These are phyloP conservation scores for Galeopsomyia nigrocyanea DNA, from an alignment of 2,888 invertebrate genomes.

Conservation along the genomic window DNA sequence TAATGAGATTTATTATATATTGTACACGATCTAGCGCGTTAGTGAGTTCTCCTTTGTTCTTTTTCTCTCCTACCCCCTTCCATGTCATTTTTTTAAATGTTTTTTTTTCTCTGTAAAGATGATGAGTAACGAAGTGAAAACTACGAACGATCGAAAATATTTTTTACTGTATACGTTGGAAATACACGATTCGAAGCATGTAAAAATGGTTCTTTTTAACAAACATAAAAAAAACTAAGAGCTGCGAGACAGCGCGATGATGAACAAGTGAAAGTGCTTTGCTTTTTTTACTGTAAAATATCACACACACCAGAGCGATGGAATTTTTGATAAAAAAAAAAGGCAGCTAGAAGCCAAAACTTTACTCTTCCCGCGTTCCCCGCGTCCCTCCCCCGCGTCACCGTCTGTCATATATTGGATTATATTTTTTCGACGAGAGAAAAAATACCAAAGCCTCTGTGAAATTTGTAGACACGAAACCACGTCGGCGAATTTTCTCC, in stretches of 20 bases:
- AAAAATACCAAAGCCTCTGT: conserved; percentile 44
- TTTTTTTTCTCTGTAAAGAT: conserved; percentile 53
- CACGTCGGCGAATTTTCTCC: conserved; percentile 41
- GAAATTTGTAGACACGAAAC: conserved; percentile 35
- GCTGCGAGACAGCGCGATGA: conserved; percentile 8
- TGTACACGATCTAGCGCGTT: conserved; percentile 67
- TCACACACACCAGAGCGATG: conserved; percentile 31
- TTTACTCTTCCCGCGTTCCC: conserved; percentile 14
- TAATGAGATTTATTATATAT: conserved; percentile 69
- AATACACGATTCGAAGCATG: conserved; percentile 1
- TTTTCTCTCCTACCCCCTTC: conserved; percentile 46
- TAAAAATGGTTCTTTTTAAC: conserved; percentile 4
- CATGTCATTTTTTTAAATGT: conserved; percentile 48
- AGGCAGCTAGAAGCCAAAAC: conserved; percentile 44
- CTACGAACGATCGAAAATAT: conserved; percentile 32
- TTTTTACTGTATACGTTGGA: conserved; percentile 7
- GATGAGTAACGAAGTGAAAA: conserved; percentile 22
- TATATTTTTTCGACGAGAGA: conserved; percentile 12
- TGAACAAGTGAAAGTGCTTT: conserved; percentile 45
- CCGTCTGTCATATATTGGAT: conserved; percentile 36
- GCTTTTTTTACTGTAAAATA: conserved; percentile 48
- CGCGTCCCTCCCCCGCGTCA: conserved; percentile 34
- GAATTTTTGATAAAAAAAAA: conserved; percentile 36
- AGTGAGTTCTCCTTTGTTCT: conserved; percentile 53
- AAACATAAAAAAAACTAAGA: background rate